Conservation (phyloP, 2,888 invertebrate species). For the Mythimna impura region DNA sequence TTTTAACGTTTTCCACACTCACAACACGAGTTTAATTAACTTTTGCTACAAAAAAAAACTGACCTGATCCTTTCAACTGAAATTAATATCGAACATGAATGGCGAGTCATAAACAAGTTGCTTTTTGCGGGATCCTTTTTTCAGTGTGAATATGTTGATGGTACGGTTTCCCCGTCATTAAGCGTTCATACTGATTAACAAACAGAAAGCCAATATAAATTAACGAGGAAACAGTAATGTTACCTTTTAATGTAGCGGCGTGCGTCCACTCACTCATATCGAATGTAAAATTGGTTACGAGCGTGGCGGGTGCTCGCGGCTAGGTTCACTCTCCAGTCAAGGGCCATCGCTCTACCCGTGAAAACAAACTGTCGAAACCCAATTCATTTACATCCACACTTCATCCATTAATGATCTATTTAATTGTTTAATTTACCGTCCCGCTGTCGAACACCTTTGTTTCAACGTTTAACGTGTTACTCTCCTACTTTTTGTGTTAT, state of each 20-base stretch:
- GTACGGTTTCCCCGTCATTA: slow-evolving; percentile 29
- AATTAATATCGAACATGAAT: slow-evolving; percentile 44
- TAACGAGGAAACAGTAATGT: slow-evolving; percentile 54
- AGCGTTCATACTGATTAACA: slow-evolving; percentile 48
- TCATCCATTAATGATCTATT: slow-evolving; percentile 73
- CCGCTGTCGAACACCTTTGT: slow-evolving; percentile 36
- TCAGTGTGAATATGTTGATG: not conserved
- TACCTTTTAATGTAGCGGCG: slow-evolving; percentile 55
- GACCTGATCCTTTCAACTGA: slow-evolving; percentile 33
- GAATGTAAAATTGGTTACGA: slow-evolving; percentile 67
- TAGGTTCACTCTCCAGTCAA: slow-evolving; percentile 60
- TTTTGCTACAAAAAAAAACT: slow-evolving; percentile 27
- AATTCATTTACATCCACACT: slow-evolving; percentile 77
- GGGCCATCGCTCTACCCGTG: slow-evolving; percentile 64
- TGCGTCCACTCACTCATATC: slow-evolving; percentile 54
- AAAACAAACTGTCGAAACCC: slow-evolving; percentile 73
- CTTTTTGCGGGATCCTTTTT: slow-evolving; percentile 12
- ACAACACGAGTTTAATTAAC: slow-evolving; percentile 39
- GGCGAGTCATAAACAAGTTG: slow-evolving; percentile 27
- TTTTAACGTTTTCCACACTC: slow-evolving; percentile 20
- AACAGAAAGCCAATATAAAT: slow-evolving; percentile 54
- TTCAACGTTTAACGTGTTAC: slow-evolving; percentile 12
- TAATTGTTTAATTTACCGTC: slow-evolving; percentile 66
- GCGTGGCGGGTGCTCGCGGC: slow-evolving; percentile 25
- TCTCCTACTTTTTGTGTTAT: slow-evolving; percentile 17